Conservation (phyloP, 2,113 vertebrate genomes). For the Aix galericulata region DNA sequence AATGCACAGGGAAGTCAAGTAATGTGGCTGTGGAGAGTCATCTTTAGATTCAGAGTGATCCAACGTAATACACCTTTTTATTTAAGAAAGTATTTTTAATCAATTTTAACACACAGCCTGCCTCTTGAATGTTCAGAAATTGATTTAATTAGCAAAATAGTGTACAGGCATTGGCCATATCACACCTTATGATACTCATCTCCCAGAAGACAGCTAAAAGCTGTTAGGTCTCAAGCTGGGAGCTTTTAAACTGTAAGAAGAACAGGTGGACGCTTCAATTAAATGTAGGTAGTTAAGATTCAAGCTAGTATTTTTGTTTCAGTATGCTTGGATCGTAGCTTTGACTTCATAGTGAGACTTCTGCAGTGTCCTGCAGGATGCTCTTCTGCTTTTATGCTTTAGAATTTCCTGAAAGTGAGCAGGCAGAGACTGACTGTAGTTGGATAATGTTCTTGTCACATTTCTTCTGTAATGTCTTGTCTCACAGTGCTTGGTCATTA, state of each 20-base stretch:
- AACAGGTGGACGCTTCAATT: background rate
- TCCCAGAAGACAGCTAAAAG: background rate
- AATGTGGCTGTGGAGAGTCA: background rate
- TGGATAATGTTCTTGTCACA: fast-evolving
- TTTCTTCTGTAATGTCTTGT: background rate
- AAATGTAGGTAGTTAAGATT: background rate
- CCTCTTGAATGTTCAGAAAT: background rate
- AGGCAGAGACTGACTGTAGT: background rate
- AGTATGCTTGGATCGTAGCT: fast-evolving
- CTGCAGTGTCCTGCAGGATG: background rate
- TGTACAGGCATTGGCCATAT: background rate
- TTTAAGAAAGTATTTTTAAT: background rate
- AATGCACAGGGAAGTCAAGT: background rate
- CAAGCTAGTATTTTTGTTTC: background rate
- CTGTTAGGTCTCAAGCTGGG: background rate
- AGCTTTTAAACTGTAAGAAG: background rate
- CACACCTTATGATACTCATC: fast-evolving
- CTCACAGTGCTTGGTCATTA: background rate
- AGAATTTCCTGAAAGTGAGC: background rate
- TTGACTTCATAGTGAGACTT: background rate
- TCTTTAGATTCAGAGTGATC: background rate
- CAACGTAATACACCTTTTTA: background rate
- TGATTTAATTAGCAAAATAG: background rate
- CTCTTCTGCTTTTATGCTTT: background rate
- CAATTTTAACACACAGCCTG: fast-evolving